Evolutionary conservation across 2,797 vertebrate species (phyloP).

Genomic region (Cossypha heuglini): DNA sequence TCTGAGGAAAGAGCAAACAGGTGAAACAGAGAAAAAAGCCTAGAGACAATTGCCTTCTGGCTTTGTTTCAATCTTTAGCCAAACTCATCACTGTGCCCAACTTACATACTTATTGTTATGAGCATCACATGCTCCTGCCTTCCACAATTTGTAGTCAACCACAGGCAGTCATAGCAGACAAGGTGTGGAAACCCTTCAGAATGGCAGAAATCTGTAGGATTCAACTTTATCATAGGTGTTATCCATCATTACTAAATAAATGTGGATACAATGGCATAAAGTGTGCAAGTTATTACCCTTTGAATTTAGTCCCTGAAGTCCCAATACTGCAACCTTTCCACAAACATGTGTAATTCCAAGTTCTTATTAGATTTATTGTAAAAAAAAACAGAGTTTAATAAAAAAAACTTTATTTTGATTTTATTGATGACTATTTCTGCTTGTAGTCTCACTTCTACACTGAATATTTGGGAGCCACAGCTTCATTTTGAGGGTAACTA

Average conservation of each 20-base stretch:
- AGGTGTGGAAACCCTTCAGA: background rate
- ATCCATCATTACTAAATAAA: background rate
- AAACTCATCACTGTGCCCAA: background rate
- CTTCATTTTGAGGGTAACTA: background rate
- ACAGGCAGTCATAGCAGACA: accelerated
- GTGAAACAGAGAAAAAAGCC: background rate
- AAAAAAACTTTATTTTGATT: background rate
- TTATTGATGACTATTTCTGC: background rate
- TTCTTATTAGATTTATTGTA: background rate
- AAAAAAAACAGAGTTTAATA: background rate
- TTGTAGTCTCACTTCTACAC: background rate
- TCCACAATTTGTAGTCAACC: background rate
- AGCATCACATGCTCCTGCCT: background rate
- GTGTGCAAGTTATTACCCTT: background rate
- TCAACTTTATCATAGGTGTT: background rate
- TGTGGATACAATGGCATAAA: background rate
- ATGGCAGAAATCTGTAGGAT: background rate
- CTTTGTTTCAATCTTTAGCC: background rate
- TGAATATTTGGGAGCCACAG: background rate
- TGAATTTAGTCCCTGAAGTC: background rate
- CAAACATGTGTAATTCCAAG: background rate
- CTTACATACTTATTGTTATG: background rate
- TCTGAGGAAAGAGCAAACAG: background rate
- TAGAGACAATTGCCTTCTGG: background rate
- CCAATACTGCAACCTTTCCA: background rate